Evolutionary conservation across 2,797 vertebrate genomes (phyloP), one percentile per base, ranked within the genome.

Genomic region (Nannoperca obscura): DNA sequence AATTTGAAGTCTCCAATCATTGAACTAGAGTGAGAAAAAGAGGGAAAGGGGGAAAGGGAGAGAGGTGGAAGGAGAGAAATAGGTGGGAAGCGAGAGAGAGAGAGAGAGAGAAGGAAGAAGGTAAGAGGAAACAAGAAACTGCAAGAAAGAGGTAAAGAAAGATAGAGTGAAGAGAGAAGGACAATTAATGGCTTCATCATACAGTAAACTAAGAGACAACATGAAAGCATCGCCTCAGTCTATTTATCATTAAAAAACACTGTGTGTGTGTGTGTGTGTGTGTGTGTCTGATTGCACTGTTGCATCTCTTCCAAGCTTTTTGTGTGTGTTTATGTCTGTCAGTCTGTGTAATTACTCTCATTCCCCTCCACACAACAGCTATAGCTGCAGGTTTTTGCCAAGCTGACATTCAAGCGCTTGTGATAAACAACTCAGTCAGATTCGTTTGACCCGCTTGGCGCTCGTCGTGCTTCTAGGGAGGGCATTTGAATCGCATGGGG

Each of bases 171-270:
- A 82, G 74, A 85, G 86, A 83, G 77, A 75, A 82, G 81, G 57
- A 86, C 86, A 91, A 88, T 93, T 91, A 93, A 93, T 85, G 89
- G 84, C 90, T 91, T 88, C 90, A 88, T 91, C 82, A 84, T 86
- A 75, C 85, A 80, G 84, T 88, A 85, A 87, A 87, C 83, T 80
- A 81, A 87, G 80, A 84, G 85, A 89, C 69, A 73, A 94, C 94
- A 94, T 95, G 92, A 95, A 95, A 95, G 94, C 85, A 76, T 89
- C 20, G 91, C 93, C 90, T 82, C 72, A 19, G 90, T 90, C 91
- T 93, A 81, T 92, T 93, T 93, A 88, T 83, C 86, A 81, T 85
- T 75, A 83, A 86, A 88, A 90, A 67, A 40, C 30, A 8, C 5
- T 50, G 49, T 53, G 74, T 59, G 72, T 59, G 72, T 66, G 76